Evolutionary conservation across 1,140 invertebrate species (phyloP), one percentile per base, ranked within the genome.

Genomic region (Drosophila leontia): DNA sequence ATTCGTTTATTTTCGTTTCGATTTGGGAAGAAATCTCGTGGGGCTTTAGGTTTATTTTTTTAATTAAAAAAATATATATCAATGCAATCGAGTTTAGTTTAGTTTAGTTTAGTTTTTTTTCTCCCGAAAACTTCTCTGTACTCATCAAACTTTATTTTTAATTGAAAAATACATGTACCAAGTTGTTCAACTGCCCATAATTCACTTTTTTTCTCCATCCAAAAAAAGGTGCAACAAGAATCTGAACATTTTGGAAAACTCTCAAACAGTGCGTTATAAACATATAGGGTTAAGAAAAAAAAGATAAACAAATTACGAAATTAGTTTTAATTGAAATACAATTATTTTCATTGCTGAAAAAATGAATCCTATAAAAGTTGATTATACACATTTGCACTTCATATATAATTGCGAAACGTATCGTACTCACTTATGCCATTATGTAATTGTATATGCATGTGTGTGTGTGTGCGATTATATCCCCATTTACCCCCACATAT

Each of bases 161-260:
- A 84, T 84, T 84, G 78, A 84, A 84, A 84, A 72, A 76, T 76
- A 67, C 78, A 41, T 75, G 65, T 59, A 56, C 56, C 80, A 72
- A 82, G 32, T 82, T 79, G 80, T 63, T 83, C 82, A 83, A 80
- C 80, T 78, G 70, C 60, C 80, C 65, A 82, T 79, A 82, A 82
- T 82, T 82, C 75, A 78, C 62, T 75, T 82, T 45, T 53, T 44
- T 32, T 26, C 64, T n/a, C 48, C 60, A 50, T 13, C 23, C 62
- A n/a, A 47, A 47, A 48, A 47, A 47, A 15, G 19, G 64, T 61
- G 47, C 29, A 63, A 63, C 65, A 42, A 62, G 41, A 62, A 39
- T 47, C 56, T 39, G 53, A 19, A 55, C 59, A 60, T 48, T 59
- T 37, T 71, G 48, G 50, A 72, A 41, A 41, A 34, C 17, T 34